Base-by-base conservation (phyloP, 2,888 invertebrate species). In the Lissocephala sabroskyi region DNA sequence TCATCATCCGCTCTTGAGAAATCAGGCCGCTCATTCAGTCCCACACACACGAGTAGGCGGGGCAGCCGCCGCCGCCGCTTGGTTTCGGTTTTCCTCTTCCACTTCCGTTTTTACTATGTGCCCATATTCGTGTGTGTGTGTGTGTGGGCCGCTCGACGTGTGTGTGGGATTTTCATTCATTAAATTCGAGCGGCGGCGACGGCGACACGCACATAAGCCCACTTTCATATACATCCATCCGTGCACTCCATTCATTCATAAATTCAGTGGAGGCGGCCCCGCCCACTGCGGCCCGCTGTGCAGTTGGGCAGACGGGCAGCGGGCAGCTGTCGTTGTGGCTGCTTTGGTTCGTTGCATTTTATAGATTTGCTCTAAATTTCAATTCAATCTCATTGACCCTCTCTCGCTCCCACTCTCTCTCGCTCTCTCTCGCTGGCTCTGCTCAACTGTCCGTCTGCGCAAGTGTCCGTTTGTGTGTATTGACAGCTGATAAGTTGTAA, bases 301-400 rank as follows among this genome's bases (percentile, higher is more conserved):
- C 43, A 23, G 13, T n/a, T n/a, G n/a, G n/a, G n/a, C n/a, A n/a
- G n/a, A n/a, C n/a, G n/a, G n/a, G n/a, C n/a, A n/a, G n/a, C n/a
- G n/a, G n/a, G 33, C 19, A 35, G 30, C 18, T 56, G 54, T 55
- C 52, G 65, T 55, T 53, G 52, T 40, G 43, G 41, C 45, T 57
- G 67, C 45, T 55, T 14, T 62, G 67, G 61, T 59, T 75, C 50
- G 71, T 51, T 74, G 75, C 67, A 74, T 68, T 68, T 73, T 63
- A 78, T 78, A 73, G 58, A 78, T 70, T 67, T 60, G 74, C 66
- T 66, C 75, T 64, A 75, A 65, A 75, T 75, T 74, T 75, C 63
- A 75, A 65, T 71, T 56, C 73, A 73, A 65, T 75, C 66, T 76
- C 74, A 74, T 78, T 66, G 65, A 74, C n/a, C n/a, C n/a, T n/a